A percentile compares a stretch with the other conserved stretches of the same genome.
Evolutionary conservation across 2,888 invertebrate genomes (phyloP).

Genomic region (Chymomyza fuscimana): DNA sequence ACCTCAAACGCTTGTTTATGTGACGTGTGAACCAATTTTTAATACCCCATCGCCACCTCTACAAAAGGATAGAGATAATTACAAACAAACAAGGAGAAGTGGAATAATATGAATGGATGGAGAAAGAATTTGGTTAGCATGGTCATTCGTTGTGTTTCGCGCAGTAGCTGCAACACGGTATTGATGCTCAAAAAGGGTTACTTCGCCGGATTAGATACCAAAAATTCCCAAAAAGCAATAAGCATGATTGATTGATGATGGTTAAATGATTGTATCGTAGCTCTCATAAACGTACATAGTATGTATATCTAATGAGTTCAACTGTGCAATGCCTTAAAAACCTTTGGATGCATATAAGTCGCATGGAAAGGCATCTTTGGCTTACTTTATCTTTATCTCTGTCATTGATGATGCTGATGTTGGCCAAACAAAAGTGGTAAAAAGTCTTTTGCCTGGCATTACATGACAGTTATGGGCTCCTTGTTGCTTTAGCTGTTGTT

Average conservation of each 20-base stretch:
- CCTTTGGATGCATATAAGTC: constrained; percentile 40
- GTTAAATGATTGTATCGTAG: not conserved
- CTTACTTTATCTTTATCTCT: constrained; percentile 47
- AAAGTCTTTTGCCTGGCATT: constrained; percentile 23
- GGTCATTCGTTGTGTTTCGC: not conserved
- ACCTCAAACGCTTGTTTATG: too few relatives aligned
- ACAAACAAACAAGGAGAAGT: not conserved
- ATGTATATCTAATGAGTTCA: not conserved
- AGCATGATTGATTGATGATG: not conserved
- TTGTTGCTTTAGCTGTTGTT: not conserved
- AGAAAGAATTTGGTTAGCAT: not conserved
- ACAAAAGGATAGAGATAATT: too few relatives aligned
- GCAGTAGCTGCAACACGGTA: not conserved
- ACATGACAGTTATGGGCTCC: constrained; percentile 57
- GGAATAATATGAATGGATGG: not conserved
- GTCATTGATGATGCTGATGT: constrained; percentile 28
- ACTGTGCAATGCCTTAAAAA: constrained; percentile 64
- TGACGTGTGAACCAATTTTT: too few relatives aligned
- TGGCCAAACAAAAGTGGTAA: constrained; percentile 23
- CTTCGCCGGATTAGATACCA: not conserved
- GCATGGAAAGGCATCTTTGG: constrained; percentile 63
- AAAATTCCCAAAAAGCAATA: not conserved
- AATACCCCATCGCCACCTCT: too few relatives aligned
- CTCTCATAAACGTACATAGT: not conserved
- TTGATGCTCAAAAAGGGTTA: not conserved